Conservation (phyloP, 1,140 invertebrate species). For the Drosophila insularis region DNA sequence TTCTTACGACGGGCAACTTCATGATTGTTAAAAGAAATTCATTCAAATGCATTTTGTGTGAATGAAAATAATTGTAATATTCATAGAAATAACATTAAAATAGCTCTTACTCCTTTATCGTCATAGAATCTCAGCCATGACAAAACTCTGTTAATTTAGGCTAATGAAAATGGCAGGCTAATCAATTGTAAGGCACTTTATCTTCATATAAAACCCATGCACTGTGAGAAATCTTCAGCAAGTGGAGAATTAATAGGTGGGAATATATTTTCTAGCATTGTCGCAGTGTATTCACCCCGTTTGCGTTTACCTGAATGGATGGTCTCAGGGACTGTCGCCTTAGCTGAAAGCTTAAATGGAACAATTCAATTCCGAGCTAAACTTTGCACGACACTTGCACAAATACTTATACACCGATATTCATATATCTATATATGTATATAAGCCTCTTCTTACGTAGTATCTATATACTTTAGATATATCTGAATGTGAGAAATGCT, state of each 20-base stretch:
- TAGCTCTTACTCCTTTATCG: neutral
- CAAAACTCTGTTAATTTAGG: neutral
- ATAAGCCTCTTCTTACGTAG: neutral
- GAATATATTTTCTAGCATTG: neutral
- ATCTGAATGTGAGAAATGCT: constrained; percentile 42
- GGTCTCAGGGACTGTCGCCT: neutral
- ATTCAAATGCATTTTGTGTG: too few species aligned
- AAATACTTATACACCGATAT: constrained; percentile 11
- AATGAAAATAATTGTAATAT: too few species aligned
- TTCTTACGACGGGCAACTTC: too few species aligned
- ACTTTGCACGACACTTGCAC: constrained; percentile 38
- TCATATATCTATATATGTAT: neutral
- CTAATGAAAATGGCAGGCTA: constrained; percentile 38
- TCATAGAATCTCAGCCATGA: neutral
- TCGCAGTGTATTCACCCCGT: constrained; percentile 39
- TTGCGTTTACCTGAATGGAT: constrained; percentile 31
- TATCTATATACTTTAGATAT: constrained; percentile 15
- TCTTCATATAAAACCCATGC: constrained; percentile 31
- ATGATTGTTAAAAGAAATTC: too few species aligned
- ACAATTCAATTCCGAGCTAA: constrained; percentile 54
- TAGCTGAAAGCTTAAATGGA: constrained; percentile 40
- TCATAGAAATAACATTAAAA: neutral
- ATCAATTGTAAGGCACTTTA: constrained; percentile 44
- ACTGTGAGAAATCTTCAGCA: constrained; percentile 4
- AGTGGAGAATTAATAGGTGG: neutral